Conservation (phyloP, 2,797 vertebrate species). For the Xenops minutus region DNA sequence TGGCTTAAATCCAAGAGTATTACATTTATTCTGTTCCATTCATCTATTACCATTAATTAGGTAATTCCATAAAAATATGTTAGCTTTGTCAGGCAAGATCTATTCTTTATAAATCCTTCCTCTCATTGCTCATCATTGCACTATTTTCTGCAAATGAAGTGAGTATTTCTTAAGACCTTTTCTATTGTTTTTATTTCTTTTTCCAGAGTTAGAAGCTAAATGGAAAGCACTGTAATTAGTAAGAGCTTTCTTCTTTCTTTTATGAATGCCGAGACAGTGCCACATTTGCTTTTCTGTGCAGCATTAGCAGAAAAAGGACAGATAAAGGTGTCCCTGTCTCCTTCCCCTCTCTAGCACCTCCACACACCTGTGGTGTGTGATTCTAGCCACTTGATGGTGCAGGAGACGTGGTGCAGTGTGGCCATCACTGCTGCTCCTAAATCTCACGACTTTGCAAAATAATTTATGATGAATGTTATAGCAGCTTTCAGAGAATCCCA, state of each 20-base stretch:
- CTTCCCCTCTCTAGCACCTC: background rate
- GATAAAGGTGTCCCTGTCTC: background rate
- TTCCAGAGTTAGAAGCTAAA: background rate
- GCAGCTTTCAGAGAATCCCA: background rate
- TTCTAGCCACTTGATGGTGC: background rate
- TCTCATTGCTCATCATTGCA: background rate
- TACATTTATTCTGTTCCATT: background rate
- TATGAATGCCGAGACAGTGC: background rate
- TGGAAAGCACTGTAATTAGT: background rate
- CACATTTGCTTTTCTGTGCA: background rate
- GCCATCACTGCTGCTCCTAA: background rate
- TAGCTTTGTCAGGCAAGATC: background rate
- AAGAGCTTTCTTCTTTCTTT: background rate
- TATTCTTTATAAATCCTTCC: background rate
- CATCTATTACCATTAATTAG: background rate
- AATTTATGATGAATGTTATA: background rate
- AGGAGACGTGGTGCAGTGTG: background rate
- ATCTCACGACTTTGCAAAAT: background rate
- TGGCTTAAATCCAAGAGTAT: background rate
- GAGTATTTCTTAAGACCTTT: background rate
- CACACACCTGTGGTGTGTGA: background rate
- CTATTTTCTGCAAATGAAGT: conserved; percentile 17
- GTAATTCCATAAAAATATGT: background rate
- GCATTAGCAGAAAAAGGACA: background rate
- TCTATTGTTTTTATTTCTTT: background rate